Conservation (phyloP, 2,888 invertebrate genomes). For the Sceliomorpha sp. region DNA sequence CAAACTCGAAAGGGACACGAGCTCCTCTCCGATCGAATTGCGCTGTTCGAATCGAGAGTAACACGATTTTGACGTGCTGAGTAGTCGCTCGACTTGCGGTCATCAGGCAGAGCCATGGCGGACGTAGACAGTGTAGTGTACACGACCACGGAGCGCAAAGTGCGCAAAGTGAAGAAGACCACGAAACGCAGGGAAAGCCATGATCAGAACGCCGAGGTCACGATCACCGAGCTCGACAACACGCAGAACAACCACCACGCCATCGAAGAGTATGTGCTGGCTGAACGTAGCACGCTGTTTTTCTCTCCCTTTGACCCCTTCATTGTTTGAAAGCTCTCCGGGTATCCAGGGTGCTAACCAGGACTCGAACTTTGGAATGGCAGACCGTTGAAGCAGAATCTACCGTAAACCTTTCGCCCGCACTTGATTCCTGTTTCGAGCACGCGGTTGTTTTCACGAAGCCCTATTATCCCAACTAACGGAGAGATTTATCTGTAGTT, state of each 20-base stretch:
- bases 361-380: constrained; percentile 16
- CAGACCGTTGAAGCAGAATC: not conserved
- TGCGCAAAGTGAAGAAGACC: constrained; percentile 95
- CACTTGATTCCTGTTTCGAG: too few species aligned
- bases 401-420: not conserved
- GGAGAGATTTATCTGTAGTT: too few species aligned
- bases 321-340: constrained; percentile 7
- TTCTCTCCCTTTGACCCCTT: constrained; percentile 18
- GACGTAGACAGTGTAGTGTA: constrained; percentile 95
- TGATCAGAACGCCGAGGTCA: constrained; percentile 87
- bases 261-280: constrained; percentile 91
- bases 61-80: constrained; percentile 12
- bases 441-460: too few species aligned
- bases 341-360: constrained; percentile 33
- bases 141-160: constrained; percentile 91
- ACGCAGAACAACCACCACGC: constrained; percentile 84
- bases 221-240: constrained; percentile 90
- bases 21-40: constrained; percentile 40
- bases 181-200: constrained; percentile 90
- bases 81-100: not conserved
- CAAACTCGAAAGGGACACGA: constrained; percentile 77
- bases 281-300: constrained; percentile 70
- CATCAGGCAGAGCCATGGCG: constrained; percentile 84
- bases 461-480: too few species aligned
- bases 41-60: constrained; percentile 15